Conservation (phyloP, 2,113 vertebrate species). For the Mellivora capensis region DNA sequence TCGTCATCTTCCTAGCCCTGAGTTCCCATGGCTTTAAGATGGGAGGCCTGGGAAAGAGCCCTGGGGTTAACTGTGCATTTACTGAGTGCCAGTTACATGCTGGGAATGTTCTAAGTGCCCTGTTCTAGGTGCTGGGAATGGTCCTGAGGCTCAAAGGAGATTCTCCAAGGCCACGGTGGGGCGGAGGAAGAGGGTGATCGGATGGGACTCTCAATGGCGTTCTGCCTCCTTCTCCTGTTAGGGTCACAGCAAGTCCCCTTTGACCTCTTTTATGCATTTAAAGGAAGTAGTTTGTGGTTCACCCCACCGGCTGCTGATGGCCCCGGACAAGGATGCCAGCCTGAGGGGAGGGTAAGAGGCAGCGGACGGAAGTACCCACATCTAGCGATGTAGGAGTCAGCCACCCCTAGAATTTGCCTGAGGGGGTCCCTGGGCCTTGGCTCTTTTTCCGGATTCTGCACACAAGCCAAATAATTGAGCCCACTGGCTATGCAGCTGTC, state of each 20-base stretch:
- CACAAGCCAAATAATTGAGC: not conserved
- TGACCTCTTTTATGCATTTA: not conserved
- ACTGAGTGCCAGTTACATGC: not conserved
- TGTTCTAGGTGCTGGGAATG: not conserved
- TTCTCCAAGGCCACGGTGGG: not conserved
- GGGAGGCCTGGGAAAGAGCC: not conserved
- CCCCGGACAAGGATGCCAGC: not conserved
- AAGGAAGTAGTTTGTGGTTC: not conserved
- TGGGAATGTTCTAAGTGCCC: not conserved
- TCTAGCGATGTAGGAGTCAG: not conserved
- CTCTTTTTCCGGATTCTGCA: not conserved
- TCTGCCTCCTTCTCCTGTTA: not conserved
- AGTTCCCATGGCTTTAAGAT: not conserved
- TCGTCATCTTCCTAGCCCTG: not conserved
- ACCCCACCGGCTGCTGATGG: not conserved
- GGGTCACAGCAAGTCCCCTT: not conserved
- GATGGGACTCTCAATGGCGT: rapidly evolving
- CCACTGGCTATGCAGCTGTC: not conserved
- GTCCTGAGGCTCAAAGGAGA: not conserved
- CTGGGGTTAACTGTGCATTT: not conserved
- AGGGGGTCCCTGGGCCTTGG: not conserved
- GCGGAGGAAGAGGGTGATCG: too few species aligned
- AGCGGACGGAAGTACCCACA: not conserved
- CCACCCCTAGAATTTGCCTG: not conserved
- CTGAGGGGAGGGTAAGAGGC: not conserved